Conservation (phyloP, 1,140 invertebrate genomes). For the Leptinotarsa undecemlineata region DNA sequence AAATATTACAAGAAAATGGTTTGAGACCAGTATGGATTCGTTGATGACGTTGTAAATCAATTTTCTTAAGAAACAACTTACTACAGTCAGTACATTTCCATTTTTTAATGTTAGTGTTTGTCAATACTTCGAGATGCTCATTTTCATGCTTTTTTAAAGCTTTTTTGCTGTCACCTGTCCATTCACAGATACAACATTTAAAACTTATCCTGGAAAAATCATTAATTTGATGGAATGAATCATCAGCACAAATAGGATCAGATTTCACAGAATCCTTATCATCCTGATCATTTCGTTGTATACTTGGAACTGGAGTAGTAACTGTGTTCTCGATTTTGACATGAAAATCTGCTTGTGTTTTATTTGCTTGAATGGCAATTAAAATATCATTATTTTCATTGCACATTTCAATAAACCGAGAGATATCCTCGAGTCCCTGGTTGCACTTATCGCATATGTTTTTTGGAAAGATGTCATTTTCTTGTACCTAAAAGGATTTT, state of each 20-base stretch:
- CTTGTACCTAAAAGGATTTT: slow-evolving; percentile 10
- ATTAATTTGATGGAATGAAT: background rate
- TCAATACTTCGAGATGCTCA: background rate
- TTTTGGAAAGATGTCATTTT: slow-evolving; percentile 17
- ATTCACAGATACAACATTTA: slow-evolving; percentile 10
- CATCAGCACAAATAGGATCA: background rate
- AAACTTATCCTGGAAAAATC: background rate
- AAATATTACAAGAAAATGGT: slow-evolving; percentile 49
- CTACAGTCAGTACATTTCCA: slow-evolving; percentile 57
- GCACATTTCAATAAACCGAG: slow-evolving; percentile 9
- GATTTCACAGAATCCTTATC: slow-evolving; percentile 15
- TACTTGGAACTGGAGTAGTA: background rate
- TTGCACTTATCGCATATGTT: background rate
- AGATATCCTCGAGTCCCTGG: slow-evolving; percentile 16
- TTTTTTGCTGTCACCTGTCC: slow-evolving; percentile 5
- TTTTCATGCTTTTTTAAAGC: slow-evolving; percentile 17
- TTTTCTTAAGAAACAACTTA: slow-evolving; percentile 61
- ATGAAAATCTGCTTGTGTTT: background rate
- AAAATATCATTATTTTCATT: slow-evolving; percentile 12
- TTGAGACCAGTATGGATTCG: slow-evolving; percentile 53
- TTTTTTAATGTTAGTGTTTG: background rate
- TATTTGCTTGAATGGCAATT: background rate
- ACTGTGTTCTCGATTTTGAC: background rate
- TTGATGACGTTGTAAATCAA: slow-evolving; percentile 58
- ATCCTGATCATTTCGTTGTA: background rate